Evolutionary conservation across 2,113 vertebrate genomes (phyloP).

Genomic region (Mungos mungo): DNA sequence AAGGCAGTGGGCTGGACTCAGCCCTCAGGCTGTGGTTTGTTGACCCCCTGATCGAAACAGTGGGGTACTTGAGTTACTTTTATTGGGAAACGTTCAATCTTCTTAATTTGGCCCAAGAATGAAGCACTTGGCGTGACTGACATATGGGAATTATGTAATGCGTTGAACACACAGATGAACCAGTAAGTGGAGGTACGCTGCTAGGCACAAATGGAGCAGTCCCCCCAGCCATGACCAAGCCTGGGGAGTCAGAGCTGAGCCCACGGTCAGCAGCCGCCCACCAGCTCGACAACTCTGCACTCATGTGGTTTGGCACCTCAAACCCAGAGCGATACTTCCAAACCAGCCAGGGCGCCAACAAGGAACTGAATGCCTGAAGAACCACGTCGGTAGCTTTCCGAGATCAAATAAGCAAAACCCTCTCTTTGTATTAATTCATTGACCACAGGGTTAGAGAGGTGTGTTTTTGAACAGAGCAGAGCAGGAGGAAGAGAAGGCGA

Average conservation of each 20-base stretch:
- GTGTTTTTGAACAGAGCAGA: background rate
- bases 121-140: background rate
- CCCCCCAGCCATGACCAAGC: background rate
- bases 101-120: background rate
- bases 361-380: background rate
- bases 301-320: background rate
- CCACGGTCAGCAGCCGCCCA: rapidly evolving
- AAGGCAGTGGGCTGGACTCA: background rate
- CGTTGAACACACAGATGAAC: background rate
- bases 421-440: background rate
- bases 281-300: background rate
- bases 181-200: background rate
- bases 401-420: background rate
- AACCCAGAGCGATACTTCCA: background rate
- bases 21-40: background rate
- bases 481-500: background rate
- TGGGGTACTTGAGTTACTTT: background rate
- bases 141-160: background rate
- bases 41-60: background rate
- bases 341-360: background rate
- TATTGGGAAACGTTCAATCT: background rate
- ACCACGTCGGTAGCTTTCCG: background rate
- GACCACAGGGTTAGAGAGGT: background rate
- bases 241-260: background rate
- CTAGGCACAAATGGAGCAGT: background rate